Base-by-base conservation (phyloP, 2,113 vertebrate species). In the Tachysurus vachellii region DNA sequence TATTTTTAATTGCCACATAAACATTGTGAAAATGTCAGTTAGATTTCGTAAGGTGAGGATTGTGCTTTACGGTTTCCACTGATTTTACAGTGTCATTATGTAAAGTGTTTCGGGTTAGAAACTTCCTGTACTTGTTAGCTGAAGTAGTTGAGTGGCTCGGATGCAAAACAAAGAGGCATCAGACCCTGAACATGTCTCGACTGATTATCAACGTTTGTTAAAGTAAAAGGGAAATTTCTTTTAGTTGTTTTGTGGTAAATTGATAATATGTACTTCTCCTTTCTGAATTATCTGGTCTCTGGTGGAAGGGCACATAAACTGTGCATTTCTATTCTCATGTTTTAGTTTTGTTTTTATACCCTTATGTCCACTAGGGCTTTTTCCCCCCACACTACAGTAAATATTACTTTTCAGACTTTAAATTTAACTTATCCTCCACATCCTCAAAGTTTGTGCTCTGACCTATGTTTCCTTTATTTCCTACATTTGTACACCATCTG, bases 401-500 rank as follows among this genome's bases (percentile, higher is more conserved):
- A 28, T 56, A 26, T 16, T 16, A 79, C n/a, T 26, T 81, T 42
- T 31, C 16, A 26, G 8, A 42, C 3, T 42, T 36, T 36, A 28
- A 80, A 56, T 21, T 82, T 21, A 81, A 23, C 36, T 57, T 28
- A 42, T 80, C 42, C 54, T 31, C 11, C 4, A 80, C 54, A 42
- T 59, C 54, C 79, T 80, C 17, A 21, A 5, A 28, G 75, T 76
- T n/a, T 82, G 59, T 17, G 59, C 80, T 64, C 42, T 64, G 80
- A 82, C 23, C 59, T 47, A 14, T 0, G 21, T n/a, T 62, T 82
- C 59, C 57, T 82, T 82, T 5, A 36, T 81, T 81, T 82, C 57
- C 80, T 47, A 50, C 13, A 66, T 66, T 64, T 64, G 23, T 47
- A n/a, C 42, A 64, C 80, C 80, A 82, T 82, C 36, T 82, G 80